These are phyloP conservation scores for Synanthedon tipuliformis DNA, from an alignment of 2,888 invertebrate genomes.

Conservation along the genomic window DNA sequence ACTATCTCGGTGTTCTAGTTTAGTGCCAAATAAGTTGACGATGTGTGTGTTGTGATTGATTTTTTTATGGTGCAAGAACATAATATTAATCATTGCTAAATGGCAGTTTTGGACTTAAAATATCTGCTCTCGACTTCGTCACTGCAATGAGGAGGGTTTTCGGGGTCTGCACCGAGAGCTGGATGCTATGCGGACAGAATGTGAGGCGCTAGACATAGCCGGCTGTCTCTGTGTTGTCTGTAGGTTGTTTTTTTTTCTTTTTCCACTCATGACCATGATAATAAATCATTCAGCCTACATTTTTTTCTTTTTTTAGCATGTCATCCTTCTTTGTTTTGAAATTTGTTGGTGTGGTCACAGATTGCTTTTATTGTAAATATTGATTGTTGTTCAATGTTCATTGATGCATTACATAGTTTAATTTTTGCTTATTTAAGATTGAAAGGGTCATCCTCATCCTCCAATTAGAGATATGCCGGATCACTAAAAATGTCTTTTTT, in stretches of 20 bases:
- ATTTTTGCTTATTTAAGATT: too few species aligned
- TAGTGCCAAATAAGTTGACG: slow-evolving; percentile 27
- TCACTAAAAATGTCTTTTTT: too few species aligned
- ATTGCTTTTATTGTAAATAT: neutral
- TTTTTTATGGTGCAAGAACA: neutral
- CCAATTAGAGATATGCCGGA: too few species aligned
- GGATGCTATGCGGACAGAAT: slow-evolving; percentile 66
- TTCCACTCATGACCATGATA: neutral
- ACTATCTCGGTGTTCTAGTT: slow-evolving; percentile 22
- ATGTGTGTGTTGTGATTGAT: neutral
- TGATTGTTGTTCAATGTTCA: neutral
- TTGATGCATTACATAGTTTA: too few species aligned
- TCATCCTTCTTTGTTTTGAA: neutral
- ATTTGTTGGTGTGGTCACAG: neutral
- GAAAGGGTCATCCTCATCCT: too few species aligned
- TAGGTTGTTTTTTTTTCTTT: slow-evolving; percentile 46
- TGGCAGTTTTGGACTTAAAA: slow-evolving; percentile 32
- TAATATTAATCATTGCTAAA: slow-evolving; percentile 14
- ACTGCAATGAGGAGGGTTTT: slow-evolving; percentile 64
- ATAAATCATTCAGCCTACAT: neutral
- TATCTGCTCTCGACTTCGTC: slow-evolving; percentile 16
- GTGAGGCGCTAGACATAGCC: slow-evolving; percentile 52
- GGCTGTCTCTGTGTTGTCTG: slow-evolving; percentile 62
- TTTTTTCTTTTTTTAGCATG: neutral
- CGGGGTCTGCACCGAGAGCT: slow-evolving; percentile 67